Evolutionary conservation across 2,888 invertebrate species (phyloP).

Genomic region (Nesidiocoris tenuis): DNA sequence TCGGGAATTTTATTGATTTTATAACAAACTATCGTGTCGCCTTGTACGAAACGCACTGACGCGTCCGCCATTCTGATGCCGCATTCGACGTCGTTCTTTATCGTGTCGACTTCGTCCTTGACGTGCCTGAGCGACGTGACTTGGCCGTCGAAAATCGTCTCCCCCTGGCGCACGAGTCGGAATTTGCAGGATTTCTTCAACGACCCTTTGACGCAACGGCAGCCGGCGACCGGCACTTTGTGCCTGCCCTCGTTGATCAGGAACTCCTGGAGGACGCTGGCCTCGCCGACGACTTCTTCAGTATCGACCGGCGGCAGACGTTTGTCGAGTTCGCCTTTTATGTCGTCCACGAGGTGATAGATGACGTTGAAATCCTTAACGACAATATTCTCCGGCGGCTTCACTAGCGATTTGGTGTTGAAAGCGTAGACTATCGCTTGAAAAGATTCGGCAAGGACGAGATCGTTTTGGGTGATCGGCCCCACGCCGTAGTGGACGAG

Average conservation of each 20-base stretch:
- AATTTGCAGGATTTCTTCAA: conserved; percentile 68
- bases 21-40: conserved; percentile 79
- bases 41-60: conserved; percentile 65
- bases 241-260: conserved; percentile 74
- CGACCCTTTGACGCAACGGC: conserved; percentile 75
- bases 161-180: conserved; percentile 66
- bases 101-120: conserved; percentile 79
- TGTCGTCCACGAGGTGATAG: conserved; percentile 86
- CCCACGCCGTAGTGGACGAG: conserved; percentile 91
- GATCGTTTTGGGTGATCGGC: conserved; percentile 74
- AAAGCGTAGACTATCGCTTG: conserved; percentile 84
- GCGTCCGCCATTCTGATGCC: conserved; percentile 74
- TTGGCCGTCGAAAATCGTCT: conserved; percentile 70
- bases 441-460: conserved; percentile 76
- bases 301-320: conserved; percentile 70
- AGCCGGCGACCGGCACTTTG: conserved; percentile 85
- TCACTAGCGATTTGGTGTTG: conserved; percentile 64
- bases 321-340: conserved; percentile 74
- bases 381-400: conserved; percentile 54
- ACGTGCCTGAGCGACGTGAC: conserved; percentile 76
- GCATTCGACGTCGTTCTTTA: conserved; percentile 85
- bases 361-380: conserved; percentile 83
- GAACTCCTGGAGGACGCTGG: conserved; percentile 81
- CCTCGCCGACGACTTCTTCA: conserved; percentile 82
- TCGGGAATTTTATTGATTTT: conserved; percentile 64